Base-by-base conservation (phyloP, 2,113 vertebrate species). In the Rhombomys opimus region DNA sequence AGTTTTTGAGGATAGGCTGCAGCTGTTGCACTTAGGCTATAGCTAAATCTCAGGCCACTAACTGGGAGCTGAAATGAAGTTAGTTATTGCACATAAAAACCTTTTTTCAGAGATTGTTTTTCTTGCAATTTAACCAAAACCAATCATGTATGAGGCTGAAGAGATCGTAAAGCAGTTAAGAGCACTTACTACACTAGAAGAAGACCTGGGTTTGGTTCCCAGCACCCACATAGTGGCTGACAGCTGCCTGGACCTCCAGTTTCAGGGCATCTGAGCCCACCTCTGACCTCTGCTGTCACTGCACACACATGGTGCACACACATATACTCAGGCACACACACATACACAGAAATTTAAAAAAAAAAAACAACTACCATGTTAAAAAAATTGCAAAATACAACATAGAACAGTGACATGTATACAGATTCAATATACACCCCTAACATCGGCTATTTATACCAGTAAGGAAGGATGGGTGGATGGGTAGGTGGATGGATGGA, bases 121-220 rank as follows among this genome's bases (percentile, higher is more conserved):
- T 27, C n/a, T 85, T 96, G 22, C 50, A 82, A 67, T 65, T 89
- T 84, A 91, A 76, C 54, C 67, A 81, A 93, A 95, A 94, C 85
- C 25, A 61, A 78, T 67, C n/a, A 68, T 0, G 52, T 93, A 35
- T 35, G n/a, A 10, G 20, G 54, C 80, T 61, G 35, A 38, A 59
- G 35, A 61, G 54, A 61, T 15, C 6, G 6, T 5, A 25, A 20
- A 82, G 80, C 20, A 23, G 12, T 61, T 61, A 85, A 85, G 22
- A 84, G 57, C 22, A 61, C 22, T 13, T 13, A 25, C 12, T 38
- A 14, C 20, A 13, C 11, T 82, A 2, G 2, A 57, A 59, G 54
- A 25, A 25, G 54, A 6, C n/a, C 54, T 82, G 57, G 80, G 80
- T 38, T 61, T 13, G 20, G 20, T 35, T 54, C 77, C 18, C 32